Base-by-base conservation (phyloP, 2,888 invertebrate genomes). In the Cyrtodaria siliqua region DNA sequence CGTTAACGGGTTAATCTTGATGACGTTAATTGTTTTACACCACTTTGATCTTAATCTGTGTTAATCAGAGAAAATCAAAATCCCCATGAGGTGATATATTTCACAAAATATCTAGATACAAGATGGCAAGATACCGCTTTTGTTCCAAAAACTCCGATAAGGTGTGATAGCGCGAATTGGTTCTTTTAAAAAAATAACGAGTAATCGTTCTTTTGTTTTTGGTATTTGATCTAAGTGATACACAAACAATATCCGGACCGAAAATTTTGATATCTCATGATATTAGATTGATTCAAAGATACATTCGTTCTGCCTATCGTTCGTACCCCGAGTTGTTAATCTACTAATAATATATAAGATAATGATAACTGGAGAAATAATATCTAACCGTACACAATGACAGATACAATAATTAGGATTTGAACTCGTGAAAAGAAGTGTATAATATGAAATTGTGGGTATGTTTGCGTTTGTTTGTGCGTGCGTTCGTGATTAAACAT, bases 51-150 rank as follows among this genome's bases (percentile, higher is more conserved):
- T n/a, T 55, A 60, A 68, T 68, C 68, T 29, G 16, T 24, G 33
- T 20, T 60, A 50, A 69, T 69, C 69, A 55, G 12, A n/a, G n/a
- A 29, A 8, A 59, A 75, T 75, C 75, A 23, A 4, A 61, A 47
- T 42, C 64, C 33, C 64, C 56, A 29, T 57, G 69, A 79, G 75
- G 79, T 79, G 79, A 72, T 72, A 72, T 63, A 72, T 61, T 79
- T 79, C 68, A 72, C 79, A 79, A 69, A 75, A 68, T 79, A 75
- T 79, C 79, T 69, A 42, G 61, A 79, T 75, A 71, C 69, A 44
- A 61, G 79, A 79, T 79, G 2, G 50, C n/a, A 16, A 61, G 79
- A 79, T 79, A 42, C 61, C 23, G 12, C 61, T 47, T 57, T 68
- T 75, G 68, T 75, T 27, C 61, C 63, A 3, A 33, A 61, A 69